phyloP scores from a whole-genome alignment of 2,888 invertebrate genomes.

The Macropis europaea region DNA sequence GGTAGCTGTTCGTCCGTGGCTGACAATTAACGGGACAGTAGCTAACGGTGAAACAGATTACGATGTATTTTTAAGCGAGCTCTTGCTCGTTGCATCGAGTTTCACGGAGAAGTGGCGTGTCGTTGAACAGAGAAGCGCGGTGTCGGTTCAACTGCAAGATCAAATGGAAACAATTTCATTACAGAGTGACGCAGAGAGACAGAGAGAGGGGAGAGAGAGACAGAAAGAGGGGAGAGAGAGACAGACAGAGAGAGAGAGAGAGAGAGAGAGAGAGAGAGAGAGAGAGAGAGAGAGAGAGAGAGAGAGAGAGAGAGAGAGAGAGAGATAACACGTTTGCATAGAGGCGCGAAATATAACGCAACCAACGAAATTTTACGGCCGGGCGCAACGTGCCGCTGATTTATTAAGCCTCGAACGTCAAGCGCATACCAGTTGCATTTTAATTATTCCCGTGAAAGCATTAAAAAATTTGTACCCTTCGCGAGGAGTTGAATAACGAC shows the following conservation, averaged over 20 bases:
- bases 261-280: too few relatives aligned
- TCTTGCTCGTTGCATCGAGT: neutral
- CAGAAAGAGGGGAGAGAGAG: too few relatives aligned
- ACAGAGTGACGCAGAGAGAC: neutral
- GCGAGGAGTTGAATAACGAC: constrained; percentile 12
- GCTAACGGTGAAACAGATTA: constrained; percentile 29
- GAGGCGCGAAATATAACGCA: constrained; percentile 25
- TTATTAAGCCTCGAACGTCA: constrained; percentile 42
- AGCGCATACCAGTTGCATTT: constrained; percentile 45
- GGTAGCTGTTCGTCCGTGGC: constrained; percentile 13
- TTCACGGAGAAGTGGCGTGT: neutral
- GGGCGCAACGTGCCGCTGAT: constrained; percentile 36
- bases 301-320: too few relatives aligned
- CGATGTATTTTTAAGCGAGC: constrained; percentile 38
- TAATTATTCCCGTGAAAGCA: constrained; percentile 39
- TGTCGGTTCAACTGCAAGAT: constrained; percentile 32
- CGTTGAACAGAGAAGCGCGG: neutral
- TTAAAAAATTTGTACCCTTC: constrained; percentile 26
- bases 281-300: too few relatives aligned
- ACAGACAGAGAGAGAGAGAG: too few relatives aligned
- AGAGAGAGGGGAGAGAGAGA: too few relatives aligned
- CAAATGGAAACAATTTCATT: constrained; percentile 46
- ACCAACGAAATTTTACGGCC: constrained; percentile 23
- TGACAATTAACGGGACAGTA: constrained; percentile 39
- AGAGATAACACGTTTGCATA: too few relatives aligned